Percentiles rank a stretch among this genome's conserved stretches.
Evolutionary conservation across 2,113 vertebrate genomes (phyloP).

Genomic region (Dendropsophus ebraccatus): DNA sequence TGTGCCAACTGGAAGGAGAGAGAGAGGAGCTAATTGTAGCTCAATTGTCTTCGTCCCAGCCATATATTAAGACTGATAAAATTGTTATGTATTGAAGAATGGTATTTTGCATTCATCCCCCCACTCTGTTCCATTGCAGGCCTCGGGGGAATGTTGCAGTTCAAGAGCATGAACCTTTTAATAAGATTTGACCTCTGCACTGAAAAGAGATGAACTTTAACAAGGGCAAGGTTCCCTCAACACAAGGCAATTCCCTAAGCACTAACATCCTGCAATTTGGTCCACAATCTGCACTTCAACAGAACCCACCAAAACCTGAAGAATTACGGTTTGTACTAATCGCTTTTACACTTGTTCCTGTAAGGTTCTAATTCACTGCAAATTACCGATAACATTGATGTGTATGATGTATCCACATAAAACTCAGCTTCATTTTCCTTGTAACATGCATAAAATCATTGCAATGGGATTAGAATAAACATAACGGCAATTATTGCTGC

Average conservation of each 20-base stretch:
- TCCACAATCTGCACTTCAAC: neutral
- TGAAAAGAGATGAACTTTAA: slow-evolving; percentile 38
- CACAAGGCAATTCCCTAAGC: slow-evolving; percentile 12
- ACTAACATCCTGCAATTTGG: slow-evolving; percentile 16
- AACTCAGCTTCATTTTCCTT: neutral
- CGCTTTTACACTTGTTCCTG: neutral
- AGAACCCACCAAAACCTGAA: neutral
- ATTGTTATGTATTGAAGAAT: slow-evolving; percentile 26
- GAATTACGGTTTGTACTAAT: slow-evolving; percentile 3
- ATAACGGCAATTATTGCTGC: neutral
- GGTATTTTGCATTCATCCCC: slow-evolving; percentile 2
- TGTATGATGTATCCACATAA: neutral
- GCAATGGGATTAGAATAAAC: neutral
- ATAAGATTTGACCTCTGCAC: slow-evolving; percentile 40
- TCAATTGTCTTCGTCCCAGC: neutral
- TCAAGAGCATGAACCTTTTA: slow-evolving; percentile 48
- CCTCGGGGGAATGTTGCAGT: slow-evolving; percentile 4
- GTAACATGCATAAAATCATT: neutral
- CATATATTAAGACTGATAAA: slow-evolving; percentile 18
- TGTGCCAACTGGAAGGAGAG: neutral
- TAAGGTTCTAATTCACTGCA: neutral
- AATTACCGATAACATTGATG: neutral
- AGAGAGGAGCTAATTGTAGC: slow-evolving; percentile 16
- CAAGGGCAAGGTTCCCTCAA: neutral
- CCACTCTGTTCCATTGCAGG: neutral